phyloP scores from a whole-genome alignment of 2,888 invertebrate genomes.

The Candidula unifasciata region DNA sequence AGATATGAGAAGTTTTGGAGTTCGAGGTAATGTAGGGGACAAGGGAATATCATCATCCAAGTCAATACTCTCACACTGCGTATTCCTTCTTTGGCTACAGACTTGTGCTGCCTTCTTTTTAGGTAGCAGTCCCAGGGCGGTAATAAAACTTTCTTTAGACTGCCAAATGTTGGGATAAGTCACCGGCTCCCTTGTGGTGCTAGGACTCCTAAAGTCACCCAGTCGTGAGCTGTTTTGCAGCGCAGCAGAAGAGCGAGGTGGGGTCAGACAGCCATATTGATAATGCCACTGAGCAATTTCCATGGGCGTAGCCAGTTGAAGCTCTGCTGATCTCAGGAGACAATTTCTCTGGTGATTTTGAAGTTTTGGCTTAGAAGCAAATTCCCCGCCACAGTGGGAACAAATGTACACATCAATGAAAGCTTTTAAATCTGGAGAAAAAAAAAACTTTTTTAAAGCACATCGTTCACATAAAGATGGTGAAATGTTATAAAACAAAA shows the following conservation, averaged over 20 bases:
- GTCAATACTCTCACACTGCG: slow-evolving; percentile 63
- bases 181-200: slow-evolving; percentile 18
- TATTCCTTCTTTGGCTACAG: slow-evolving; percentile 54
- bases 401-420: slow-evolving; percentile 70
- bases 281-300: not conserved
- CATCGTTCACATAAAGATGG: not conserved
- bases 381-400: slow-evolving; percentile 73
- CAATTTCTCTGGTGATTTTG: slow-evolving; percentile 67
- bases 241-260: not conserved
- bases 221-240: not conserved
- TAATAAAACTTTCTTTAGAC: slow-evolving; percentile 53
- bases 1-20: slow-evolving; percentile 73
- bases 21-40: slow-evolving; percentile 64
- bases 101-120: slow-evolving; percentile 64
- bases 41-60: slow-evolving; percentile 65
- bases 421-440: not conserved
- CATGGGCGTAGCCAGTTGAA: not conserved
- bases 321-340: slow-evolving; percentile 40
- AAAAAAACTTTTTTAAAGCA: not conserved
- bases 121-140: slow-evolving; percentile 62
- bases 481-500: no score
- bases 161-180: slow-evolving; percentile 44
- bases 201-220: slow-evolving; percentile 20
- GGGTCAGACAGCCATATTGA: not conserved
- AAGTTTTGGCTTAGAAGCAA: slow-evolving; percentile 62